These are phyloP conservation scores for Cyclopterus lumpus DNA, from an alignment of 2,797 vertebrate genomes.

Conservation along the genomic window DNA sequence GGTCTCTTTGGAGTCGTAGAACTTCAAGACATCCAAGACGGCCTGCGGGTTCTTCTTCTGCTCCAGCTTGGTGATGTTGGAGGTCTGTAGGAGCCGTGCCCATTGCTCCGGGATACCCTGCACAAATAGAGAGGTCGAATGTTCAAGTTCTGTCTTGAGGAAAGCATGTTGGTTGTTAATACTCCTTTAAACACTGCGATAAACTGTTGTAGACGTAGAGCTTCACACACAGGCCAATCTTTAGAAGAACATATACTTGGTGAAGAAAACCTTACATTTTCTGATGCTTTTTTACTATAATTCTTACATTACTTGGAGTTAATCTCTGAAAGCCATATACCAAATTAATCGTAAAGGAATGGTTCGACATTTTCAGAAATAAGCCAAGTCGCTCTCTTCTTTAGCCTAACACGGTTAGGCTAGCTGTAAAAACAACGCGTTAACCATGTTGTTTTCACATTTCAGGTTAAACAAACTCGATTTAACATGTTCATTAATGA, in stretches of 20 bases:
- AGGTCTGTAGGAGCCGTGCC: conserved; percentile 96
- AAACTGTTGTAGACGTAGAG: background rate
- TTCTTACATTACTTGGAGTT: background rate
- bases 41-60: conserved; percentile 99
- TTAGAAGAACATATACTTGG: no score
- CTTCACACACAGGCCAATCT: background rate
- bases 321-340: background rate
- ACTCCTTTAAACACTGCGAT: background rate
- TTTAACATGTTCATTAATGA: background rate
- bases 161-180: background rate
- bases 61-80: conserved; percentile 98
- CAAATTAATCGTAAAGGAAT: background rate
- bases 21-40: conserved; percentile 97
- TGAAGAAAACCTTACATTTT: no score
- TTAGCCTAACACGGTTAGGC: background rate
- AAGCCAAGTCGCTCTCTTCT: background rate
- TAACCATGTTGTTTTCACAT: background rate
- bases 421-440: no score
- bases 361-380: background rate
- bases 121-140: background rate
- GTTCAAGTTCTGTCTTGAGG: background rate
- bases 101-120: conserved; percentile 99
- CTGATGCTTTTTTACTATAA: background rate
- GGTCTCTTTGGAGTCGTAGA: conserved; percentile 99
- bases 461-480: background rate